Evolutionary conservation across 1,140 invertebrate species (phyloP), one percentile per base, ranked within the genome.

Genomic region (Atta cephalotes): DNA sequence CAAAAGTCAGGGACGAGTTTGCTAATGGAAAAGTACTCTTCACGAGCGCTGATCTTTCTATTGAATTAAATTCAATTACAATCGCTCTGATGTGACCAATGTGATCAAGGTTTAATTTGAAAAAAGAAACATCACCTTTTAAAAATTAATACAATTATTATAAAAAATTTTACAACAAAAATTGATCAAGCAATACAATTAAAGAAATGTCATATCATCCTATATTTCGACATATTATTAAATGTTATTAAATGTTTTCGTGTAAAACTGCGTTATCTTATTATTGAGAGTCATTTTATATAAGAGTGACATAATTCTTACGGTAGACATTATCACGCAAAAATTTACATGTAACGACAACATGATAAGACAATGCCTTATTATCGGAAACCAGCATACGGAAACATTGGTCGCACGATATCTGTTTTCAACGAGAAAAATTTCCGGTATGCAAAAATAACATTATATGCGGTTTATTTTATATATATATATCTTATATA

Each of bases 1-100:
- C 9, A 62, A 51, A n/a, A n/a, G 12, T 9, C 25, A 12, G 35
- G 28, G 12, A 21, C 45, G 10, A n/a, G 12, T 0, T 6, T 6
- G 18, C 14, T 49, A 72, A 14, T 74, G 68, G 68, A 74, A 82
- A 82, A 74, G 14, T 82, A 74, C 56, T 51, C 53, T 49, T 39
- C 12, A 18, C 56, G 25, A 49, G 7, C 31, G 39, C 39, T 72
- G 68, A 31, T 10, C 66, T 56, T 3, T 77, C 39, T 56, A 16
- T 82, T 18, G 18, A 74, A 74, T 49, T 82, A 60, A 12, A 82
- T 82, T n/a, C 14, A 68, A 39, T 80, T 53, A 12, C 14, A 45
- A 28, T 45, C 65, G 6, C 14, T 14, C 1, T 28, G 10, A 1
- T 28, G 3, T 28, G 10, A 80, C 5, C 7, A 66, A 3, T 2